Conservation (phyloP, 1,140 invertebrate genomes). For the Pollicipes pollicipes region DNA sequence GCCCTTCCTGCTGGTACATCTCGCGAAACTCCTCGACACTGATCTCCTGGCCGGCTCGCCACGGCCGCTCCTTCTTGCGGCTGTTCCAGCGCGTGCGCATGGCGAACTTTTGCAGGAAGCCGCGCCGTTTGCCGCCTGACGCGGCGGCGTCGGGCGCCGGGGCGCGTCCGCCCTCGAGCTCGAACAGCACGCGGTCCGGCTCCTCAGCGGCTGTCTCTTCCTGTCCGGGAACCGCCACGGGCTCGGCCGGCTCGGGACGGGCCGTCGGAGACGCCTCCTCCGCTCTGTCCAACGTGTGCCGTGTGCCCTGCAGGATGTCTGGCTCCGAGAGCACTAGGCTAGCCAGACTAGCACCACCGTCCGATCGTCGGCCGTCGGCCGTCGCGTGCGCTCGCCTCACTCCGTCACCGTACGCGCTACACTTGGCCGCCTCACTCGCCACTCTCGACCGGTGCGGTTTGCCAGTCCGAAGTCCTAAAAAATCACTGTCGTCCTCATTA, state of each 20-base stretch:
- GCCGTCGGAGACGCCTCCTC: not conserved
- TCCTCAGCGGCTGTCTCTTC: not conserved
- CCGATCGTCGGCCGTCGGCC: not conserved
- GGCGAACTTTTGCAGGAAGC: not conserved
- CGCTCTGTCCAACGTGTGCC: not conserved
- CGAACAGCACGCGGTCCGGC: not conserved
- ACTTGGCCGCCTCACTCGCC: not conserved
- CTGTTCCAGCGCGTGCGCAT: not conserved
- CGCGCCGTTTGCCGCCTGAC: not conserved
- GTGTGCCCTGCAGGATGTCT: not conserved
- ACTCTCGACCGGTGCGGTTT: not conserved
- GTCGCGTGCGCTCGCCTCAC: too few species aligned
- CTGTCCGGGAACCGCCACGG: too few species aligned
- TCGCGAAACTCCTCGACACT: slow-evolving; percentile 13
- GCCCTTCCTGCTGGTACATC: not conserved
- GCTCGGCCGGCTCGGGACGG: not conserved
- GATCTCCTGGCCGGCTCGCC: slow-evolving; percentile 11
- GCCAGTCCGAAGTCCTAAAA: not conserved
- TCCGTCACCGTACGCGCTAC: not conserved
- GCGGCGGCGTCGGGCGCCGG: not conserved
- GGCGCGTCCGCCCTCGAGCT: not conserved
- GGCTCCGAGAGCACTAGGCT: not conserved
- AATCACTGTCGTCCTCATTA: not conserved
- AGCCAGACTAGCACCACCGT: not conserved
- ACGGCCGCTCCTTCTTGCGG: not conserved